Evolutionary conservation across 2,797 vertebrate genomes (phyloP).

Genomic region (Poeciliopsis gracilis): DNA sequence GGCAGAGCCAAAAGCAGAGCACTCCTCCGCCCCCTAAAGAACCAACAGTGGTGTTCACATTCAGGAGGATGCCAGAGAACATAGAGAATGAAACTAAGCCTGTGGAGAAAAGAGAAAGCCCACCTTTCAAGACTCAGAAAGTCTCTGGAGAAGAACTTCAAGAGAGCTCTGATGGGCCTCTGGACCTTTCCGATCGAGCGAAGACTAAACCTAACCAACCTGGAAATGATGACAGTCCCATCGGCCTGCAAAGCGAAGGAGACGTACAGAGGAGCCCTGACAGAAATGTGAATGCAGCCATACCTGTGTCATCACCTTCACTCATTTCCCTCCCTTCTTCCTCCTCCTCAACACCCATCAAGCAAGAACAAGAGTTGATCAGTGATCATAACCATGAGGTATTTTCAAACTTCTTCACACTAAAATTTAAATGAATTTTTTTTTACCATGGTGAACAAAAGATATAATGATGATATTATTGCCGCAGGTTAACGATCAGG

Average conservation of each 20-base stretch:
- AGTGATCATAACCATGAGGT: constrained; percentile 63
- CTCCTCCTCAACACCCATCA: constrained; percentile 29
- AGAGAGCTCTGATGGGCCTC: constrained; percentile 68
- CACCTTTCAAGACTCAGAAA: constrained; percentile 25
- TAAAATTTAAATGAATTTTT: neutral
- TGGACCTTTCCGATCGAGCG: constrained; percentile 80
- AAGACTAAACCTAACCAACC: constrained; percentile 57
- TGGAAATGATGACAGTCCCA: constrained; percentile 3
- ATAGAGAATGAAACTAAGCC: constrained; percentile 27
- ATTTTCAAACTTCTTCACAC: neutral
- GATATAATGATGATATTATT: constrained; percentile 11
- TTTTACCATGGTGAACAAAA: neutral
- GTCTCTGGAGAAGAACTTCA: constrained; percentile 50
- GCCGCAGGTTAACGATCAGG: constrained; percentile 46
- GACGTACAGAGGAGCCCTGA: constrained; percentile 37
- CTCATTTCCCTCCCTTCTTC: constrained; percentile 21
- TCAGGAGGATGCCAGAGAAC: constrained; percentile 53
- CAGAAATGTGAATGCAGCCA: constrained; percentile 19
- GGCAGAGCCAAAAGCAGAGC: constrained; percentile 43
- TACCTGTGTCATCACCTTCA: constrained; percentile 35
- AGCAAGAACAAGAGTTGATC: constrained; percentile 44
- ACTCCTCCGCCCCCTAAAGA: constrained; percentile 30
- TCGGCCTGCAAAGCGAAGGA: constrained; percentile 8
- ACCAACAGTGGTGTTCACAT: constrained; percentile 59
- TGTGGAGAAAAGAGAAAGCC: constrained; percentile 48